Conservation (phyloP, 2,797 vertebrate genomes). For the Harpagifer antarcticus region DNA sequence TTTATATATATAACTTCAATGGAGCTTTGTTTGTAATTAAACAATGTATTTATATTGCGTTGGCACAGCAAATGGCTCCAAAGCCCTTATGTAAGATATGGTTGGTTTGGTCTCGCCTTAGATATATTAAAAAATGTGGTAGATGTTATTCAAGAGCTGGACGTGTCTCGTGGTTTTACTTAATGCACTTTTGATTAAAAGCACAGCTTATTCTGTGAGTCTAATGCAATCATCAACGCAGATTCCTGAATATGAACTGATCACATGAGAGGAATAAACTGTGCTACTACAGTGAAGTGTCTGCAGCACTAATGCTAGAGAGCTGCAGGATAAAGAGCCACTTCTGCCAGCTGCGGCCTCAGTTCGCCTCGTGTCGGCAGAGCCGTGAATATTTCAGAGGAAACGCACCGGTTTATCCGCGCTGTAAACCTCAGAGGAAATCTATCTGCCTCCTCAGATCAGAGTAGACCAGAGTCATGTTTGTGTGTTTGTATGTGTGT, state of each 20-base stretch:
- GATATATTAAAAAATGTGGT: background rate
- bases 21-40: too few relatives aligned
- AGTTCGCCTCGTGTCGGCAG: conserved; percentile 18
- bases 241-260: conserved; percentile 15
- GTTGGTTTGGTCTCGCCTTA: background rate
- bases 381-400: conserved; percentile 41
- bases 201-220: conserved; percentile 18
- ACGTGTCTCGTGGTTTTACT: background rate
- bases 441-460: background rate
- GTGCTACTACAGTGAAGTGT: conserved; percentile 16
- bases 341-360: background rate
- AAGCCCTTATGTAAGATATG: background rate
- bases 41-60: too few relatives aligned
- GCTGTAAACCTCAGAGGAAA: conserved; percentile 10
- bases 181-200: conserved; percentile 3
- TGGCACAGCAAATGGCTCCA: too few relatives aligned
- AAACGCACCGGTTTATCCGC: conserved; percentile 17
- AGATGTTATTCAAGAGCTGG: background rate
- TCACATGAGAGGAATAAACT: conserved; percentile 22
- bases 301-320: conserved; percentile 21
- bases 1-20: background rate
- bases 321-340: conserved; percentile 3
- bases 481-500: conserved; percentile 13
- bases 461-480: conserved; percentile 3
- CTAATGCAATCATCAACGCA: conserved; percentile 38